phyloP scores from a whole-genome alignment of 2,113 vertebrate genomes.

The Puntigrus tetrazona region DNA sequence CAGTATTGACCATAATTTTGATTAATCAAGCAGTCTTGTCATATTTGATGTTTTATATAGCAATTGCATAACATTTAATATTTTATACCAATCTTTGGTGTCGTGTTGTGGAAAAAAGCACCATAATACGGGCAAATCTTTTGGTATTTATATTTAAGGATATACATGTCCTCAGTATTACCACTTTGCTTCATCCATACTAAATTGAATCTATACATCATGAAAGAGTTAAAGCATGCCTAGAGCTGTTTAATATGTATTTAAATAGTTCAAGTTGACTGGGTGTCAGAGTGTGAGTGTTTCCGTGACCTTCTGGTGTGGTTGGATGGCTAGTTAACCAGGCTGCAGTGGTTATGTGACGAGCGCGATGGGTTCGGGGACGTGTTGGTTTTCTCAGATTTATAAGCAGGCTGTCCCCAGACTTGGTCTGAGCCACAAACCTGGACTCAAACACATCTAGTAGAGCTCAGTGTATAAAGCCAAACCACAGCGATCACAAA shows the following conservation, averaged over 20 bases:
- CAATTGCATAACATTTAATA: too few relatives aligned
- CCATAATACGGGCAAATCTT: too few relatives aligned
- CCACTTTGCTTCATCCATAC: background rate
- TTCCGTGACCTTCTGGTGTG: background rate
- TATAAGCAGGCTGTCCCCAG: constrained; percentile 75
- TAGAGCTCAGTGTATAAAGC: background rate
- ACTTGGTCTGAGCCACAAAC: constrained; percentile 70
- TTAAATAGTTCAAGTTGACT: background rate
- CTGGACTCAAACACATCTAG: constrained; percentile 61
- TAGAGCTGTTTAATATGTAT: background rate
- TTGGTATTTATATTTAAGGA: background rate
- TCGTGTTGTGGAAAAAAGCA: too few relatives aligned
- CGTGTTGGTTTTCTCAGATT: constrained; percentile 58
- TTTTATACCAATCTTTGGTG: background rate
- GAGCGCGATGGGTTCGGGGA: constrained; percentile 54
- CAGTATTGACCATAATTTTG: background rate
- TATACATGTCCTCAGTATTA: background rate
- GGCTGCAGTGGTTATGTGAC: background rate
- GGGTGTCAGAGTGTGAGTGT: background rate
- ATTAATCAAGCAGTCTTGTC: too few relatives aligned
- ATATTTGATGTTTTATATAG: too few relatives aligned
- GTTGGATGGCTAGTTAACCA: background rate
- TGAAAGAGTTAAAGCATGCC: background rate
- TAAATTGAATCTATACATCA: background rate
- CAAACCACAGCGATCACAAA: constrained; percentile 24